Conservation (phyloP, 2,888 invertebrate species). For the Ferdinandea cuprea region DNA sequence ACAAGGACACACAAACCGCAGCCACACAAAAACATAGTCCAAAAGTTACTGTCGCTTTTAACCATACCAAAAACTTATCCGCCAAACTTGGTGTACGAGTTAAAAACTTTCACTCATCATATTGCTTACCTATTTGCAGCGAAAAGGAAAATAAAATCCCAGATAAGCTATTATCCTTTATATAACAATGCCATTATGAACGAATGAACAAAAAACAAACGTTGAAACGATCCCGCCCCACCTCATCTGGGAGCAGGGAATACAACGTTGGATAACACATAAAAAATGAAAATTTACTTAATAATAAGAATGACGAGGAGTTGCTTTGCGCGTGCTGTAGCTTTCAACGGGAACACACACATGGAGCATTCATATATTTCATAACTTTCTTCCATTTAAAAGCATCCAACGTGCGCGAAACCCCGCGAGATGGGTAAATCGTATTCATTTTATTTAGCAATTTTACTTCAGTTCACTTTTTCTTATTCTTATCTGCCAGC, state of each 20-base stretch:
- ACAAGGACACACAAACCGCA: neutral
- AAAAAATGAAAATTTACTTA: conserved; percentile 40
- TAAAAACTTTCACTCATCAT: conserved; percentile 23
- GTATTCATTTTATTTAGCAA: conserved; percentile 26
- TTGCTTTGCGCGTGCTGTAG: conserved; percentile 19
- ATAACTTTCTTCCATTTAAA: conserved; percentile 14
- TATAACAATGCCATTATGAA: conserved; percentile 17
- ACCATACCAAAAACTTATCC: neutral
- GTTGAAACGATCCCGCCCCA: too few relatives aligned
- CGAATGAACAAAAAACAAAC: neutral
- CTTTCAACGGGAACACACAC: neutral
- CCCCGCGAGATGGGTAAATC: conserved; percentile 14
- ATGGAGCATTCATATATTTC: neutral
- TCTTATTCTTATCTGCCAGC: conserved; percentile 1
- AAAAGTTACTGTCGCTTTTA: too few relatives aligned
- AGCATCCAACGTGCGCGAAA: conserved; percentile 2
- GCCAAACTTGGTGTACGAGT: conserved; percentile 19
- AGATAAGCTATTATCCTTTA: conserved; percentile 35
- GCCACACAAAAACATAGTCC: neutral
- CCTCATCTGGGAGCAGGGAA: neutral
- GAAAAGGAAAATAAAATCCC: conserved; percentile 18
- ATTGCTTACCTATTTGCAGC: conserved; percentile 3
- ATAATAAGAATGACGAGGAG: neutral
- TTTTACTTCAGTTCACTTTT: conserved; percentile 37
- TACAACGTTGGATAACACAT: neutral